phyloP scores from a whole-genome alignment of 2,888 invertebrate genomes.

The Junonia oenone region DNA sequence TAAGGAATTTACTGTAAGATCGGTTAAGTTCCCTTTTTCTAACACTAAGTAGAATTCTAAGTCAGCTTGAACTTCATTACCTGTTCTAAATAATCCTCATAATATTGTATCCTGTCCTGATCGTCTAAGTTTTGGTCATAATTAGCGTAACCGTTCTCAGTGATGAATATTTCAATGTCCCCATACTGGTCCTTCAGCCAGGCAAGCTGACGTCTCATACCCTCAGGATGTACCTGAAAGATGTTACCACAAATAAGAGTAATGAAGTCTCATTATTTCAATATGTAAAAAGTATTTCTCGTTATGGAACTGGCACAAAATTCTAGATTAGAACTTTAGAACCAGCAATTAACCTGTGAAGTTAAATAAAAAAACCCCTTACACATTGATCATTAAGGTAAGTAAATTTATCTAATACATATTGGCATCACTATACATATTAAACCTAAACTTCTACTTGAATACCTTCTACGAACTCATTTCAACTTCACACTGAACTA shows the following conservation, averaged over 20 bases:
- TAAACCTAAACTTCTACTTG: neutral
- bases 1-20: neutral
- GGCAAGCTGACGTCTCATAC: conserved; percentile 54
- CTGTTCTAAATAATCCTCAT: conserved; percentile 42
- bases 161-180: conserved; percentile 53
- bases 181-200: conserved; percentile 64
- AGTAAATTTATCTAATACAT: no score
- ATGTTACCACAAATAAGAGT: neutral
- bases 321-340: no score
- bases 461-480: no score
- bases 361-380: no score
- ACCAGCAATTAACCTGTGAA: no score
- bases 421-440: no score
- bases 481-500: no score
- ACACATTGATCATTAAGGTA: no score
- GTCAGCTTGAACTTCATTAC: conserved; percentile 28
- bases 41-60: neutral
- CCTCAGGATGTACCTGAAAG: conserved; percentile 59
- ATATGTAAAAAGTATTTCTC: no score
- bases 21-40: neutral
- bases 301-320: no score
- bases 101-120: conserved; percentile 36
- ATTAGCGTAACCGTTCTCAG: conserved; percentile 63
- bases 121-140: conserved; percentile 41
- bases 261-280: no score